Conservation (phyloP, 2,888 invertebrate genomes). For the Drymonia ruficornis region DNA sequence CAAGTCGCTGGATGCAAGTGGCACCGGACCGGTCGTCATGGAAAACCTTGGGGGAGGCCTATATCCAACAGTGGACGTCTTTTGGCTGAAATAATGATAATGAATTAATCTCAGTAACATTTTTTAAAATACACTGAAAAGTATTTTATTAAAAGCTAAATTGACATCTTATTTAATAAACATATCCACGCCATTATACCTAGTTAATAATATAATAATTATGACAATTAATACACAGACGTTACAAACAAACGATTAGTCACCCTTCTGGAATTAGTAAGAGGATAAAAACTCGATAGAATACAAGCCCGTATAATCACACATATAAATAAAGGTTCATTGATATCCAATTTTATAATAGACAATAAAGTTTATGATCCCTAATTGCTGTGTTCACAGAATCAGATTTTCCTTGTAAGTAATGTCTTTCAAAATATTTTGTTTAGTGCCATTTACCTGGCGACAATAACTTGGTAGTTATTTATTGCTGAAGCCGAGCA, state of each 20-base stretch:
- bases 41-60: too few species aligned
- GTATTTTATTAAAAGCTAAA: too few species aligned
- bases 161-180: background rate
- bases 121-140: too few species aligned
- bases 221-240: background rate
- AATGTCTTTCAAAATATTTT: conserved; percentile 12
- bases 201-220: background rate
- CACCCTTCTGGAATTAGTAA: background rate
- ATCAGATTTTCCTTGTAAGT: conserved; percentile 18
- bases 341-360: conserved; percentile 29
- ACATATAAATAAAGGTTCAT: conserved; percentile 5
- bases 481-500: background rate
- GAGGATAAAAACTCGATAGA: background rate
- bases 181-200: background rate
- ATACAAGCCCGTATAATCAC: background rate
- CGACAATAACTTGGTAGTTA: background rate
- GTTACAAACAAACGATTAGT: background rate
- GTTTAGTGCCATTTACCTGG: conserved; percentile 9
- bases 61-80: too few species aligned
- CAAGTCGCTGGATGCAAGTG: too few species aligned
- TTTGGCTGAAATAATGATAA: too few species aligned
- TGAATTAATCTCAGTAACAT: too few species aligned
- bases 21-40: too few species aligned
- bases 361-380: conserved; percentile 31
- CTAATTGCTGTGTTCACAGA: conserved; percentile 35